These are phyloP conservation scores for Cotesia glomerata DNA, from an alignment of 1,140 invertebrate genomes.

Conservation along the genomic window DNA sequence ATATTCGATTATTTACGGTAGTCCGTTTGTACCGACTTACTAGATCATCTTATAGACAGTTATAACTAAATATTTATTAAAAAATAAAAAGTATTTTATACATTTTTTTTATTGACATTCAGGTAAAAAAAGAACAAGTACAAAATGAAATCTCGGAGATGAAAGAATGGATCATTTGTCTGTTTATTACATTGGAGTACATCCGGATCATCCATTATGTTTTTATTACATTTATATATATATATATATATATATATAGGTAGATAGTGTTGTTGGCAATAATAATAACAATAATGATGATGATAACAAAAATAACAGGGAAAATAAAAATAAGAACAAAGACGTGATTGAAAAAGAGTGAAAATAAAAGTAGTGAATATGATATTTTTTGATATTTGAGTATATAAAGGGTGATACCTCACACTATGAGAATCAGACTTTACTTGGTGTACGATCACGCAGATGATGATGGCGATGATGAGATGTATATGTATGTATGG, in stretches of 20 bases:
- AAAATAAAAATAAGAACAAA: neutral
- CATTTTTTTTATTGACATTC: neutral
- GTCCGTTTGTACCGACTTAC: conserved; percentile 24
- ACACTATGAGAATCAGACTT: neutral
- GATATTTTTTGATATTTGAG: neutral
- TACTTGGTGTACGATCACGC: conserved; percentile 1
- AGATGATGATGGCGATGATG: too few species aligned
- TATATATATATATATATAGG: neutral
- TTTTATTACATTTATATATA: neutral
- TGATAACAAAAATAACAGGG: too few species aligned
- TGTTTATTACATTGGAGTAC: conserved; percentile 49
- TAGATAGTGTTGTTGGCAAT: too few species aligned
- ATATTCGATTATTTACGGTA: conserved; percentile 49
- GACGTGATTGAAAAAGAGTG: neutral
- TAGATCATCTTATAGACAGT: conserved; percentile 6
- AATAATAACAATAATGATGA: too few species aligned
- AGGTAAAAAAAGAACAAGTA: conserved; percentile 4
- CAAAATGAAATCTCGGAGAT: neutral
- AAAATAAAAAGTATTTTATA: neutral
- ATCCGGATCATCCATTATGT: conserved; percentile 52
- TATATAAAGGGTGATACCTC: neutral
- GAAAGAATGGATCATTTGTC: conserved; percentile 29
- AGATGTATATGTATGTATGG: too few species aligned
- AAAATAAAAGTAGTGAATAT: conserved; percentile 3
- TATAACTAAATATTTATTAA: neutral